These are phyloP conservation scores for Menura novaehollandiae DNA, from an alignment of 2,113 vertebrate species.

Conservation along the genomic window DNA sequence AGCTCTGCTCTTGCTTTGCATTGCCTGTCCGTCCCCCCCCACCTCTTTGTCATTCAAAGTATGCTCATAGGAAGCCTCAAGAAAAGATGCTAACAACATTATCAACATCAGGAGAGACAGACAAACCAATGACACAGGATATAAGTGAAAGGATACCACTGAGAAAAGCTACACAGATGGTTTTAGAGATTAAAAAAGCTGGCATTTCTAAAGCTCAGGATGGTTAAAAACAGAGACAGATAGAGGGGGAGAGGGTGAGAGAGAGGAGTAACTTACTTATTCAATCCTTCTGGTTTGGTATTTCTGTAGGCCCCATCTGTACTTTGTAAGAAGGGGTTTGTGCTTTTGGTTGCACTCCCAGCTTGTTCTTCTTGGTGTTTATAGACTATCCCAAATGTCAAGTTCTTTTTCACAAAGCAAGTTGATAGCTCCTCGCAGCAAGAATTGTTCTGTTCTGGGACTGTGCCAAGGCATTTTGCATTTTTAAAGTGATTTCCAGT, in stretches of 20 bases:
- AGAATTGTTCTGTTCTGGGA: constrained; percentile 3
- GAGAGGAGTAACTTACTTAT: background rate
- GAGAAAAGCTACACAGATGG: constrained; percentile 36
- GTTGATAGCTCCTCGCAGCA: background rate
- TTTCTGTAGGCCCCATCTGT: constrained; percentile 27
- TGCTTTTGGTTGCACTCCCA: constrained; percentile 36
- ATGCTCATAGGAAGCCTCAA: background rate
- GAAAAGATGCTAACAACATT: constrained; percentile 23
- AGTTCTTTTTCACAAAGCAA: constrained; percentile 1
- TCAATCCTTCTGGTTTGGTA: background rate
- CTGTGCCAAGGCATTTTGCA: background rate
- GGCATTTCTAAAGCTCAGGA: constrained; percentile 20
- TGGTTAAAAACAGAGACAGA: background rate
- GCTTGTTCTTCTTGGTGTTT: constrained; percentile 24
- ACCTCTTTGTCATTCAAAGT: constrained; percentile 14
- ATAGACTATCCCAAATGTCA: constrained; percentile 2
- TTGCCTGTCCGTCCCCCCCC: background rate
- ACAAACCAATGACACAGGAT: constrained; percentile 12
- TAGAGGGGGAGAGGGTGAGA: background rate
- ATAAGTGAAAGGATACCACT: background rate
- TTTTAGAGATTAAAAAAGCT: constrained; percentile 27
- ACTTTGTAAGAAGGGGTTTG: background rate
- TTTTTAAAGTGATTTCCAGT: constrained; percentile 19
- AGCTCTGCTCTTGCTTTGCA: background rate
- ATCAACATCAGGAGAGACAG: constrained; percentile 36